These are phyloP conservation scores for Ladona fulva DNA, from an alignment of 1,140 invertebrate genomes.

Conservation along the genomic window DNA sequence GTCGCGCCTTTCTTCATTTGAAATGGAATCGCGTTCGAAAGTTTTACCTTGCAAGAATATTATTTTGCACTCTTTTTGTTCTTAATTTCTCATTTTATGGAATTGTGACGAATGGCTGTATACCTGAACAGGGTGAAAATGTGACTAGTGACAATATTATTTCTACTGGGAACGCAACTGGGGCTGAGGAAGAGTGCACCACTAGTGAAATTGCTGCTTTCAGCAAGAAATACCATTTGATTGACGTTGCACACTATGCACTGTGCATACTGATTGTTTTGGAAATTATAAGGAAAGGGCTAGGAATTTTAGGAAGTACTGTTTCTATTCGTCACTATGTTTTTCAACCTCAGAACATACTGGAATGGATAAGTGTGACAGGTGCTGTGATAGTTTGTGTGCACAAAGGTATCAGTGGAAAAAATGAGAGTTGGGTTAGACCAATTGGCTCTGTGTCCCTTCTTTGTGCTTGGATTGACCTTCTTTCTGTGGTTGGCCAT, in stretches of 20 bases:
- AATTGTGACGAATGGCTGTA: background rate
- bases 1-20: conserved; percentile 70
- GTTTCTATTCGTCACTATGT: conserved; percentile 32
- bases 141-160: background rate
- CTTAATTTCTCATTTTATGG: conserved; percentile 29
- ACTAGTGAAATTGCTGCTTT: background rate
- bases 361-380: conserved; percentile 73
- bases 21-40: conserved; percentile 86
- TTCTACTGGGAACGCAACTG: background rate
- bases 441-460: conserved; percentile 72
- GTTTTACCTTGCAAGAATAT: conserved; percentile 67
- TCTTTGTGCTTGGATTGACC: conserved; percentile 72
- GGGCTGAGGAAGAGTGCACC: background rate
- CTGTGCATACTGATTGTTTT: background rate
- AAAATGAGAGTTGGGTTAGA: conserved; percentile 35
- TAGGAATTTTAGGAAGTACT: background rate
- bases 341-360: conserved; percentile 69
- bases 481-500: conserved; percentile 77
- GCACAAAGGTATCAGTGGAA: background rate
- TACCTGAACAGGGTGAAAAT: background rate
- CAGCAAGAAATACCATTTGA: background rate
- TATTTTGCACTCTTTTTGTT: conserved; percentile 71
- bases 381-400: conserved; percentile 60
- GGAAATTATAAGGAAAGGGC: background rate
- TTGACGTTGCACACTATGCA: background rate